phyloP scores from a whole-genome alignment of 1,140 invertebrate species.

The Brachionus rubens region DNA sequence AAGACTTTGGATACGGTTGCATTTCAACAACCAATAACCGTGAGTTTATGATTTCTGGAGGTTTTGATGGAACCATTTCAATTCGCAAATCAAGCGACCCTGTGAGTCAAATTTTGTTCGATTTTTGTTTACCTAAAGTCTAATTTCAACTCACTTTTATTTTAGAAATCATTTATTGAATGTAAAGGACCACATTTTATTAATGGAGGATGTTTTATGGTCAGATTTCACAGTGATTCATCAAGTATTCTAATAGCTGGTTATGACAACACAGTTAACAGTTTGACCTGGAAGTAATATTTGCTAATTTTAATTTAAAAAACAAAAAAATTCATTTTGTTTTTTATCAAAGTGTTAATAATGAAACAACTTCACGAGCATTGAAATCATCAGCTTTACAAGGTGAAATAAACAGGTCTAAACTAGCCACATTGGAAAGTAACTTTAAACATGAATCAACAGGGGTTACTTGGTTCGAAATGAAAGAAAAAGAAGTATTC shows the following conservation, averaged over 20 bases:
- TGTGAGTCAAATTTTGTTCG: background rate
- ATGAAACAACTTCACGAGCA: background rate
- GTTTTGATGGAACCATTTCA: conserved; percentile 21
- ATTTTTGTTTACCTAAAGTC: background rate
- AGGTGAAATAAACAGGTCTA: background rate
- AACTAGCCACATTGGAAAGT: background rate
- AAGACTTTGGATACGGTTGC: conserved; percentile 38
- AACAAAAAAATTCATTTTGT: too few species aligned
- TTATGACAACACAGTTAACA: background rate
- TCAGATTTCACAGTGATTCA: background rate
- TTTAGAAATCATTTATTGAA: background rate
- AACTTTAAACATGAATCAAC: background rate
- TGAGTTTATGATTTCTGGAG: conserved; percentile 4
- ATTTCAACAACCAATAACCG: background rate
- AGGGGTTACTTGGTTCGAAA: conserved; percentile 16
- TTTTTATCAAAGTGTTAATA: too few species aligned
- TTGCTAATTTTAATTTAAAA: background rate
- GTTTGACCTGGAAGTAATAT: background rate
- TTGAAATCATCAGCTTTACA: background rate
- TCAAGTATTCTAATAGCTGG: background rate
- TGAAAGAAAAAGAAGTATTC: conserved; percentile 31
- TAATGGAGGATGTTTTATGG: conserved; percentile 14
- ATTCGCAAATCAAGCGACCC: conserved; percentile 26
- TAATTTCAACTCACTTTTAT: background rate
- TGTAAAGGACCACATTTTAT: conserved; percentile 14